A percentile compares a stretch with the other conserved stretches of the same genome.
These are phyloP conservation scores for Ornithoptera priamus DNA, from an alignment of 2,888 invertebrate genomes.

Conservation along the genomic window DNA sequence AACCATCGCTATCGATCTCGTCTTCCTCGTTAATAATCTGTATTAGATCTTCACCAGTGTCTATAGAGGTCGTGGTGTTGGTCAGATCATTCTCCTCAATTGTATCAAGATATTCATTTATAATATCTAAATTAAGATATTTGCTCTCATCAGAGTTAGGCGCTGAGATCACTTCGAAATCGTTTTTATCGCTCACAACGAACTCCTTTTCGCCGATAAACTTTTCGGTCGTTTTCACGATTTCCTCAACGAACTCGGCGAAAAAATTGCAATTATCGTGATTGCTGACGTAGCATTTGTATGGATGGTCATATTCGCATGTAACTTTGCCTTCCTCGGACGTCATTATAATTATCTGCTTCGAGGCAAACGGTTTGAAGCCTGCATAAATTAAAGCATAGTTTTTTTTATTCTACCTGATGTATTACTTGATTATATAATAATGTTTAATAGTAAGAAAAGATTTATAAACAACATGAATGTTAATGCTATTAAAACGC, in stretches of 20 bases:
- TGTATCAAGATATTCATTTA: constrained; percentile 54
- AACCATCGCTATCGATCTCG: constrained; percentile 45
- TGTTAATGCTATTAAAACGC: too few species aligned
- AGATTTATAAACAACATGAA: too few species aligned
- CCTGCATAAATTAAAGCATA: constrained; percentile 42
- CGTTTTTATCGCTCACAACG: constrained; percentile 41
- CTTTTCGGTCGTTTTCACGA: constrained; percentile 57
- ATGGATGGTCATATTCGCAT: constrained; percentile 44
- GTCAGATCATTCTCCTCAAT: constrained; percentile 54
- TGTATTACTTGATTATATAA: too few species aligned
- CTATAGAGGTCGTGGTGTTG: constrained; percentile 40
- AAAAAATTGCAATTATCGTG: constrained; percentile 40
- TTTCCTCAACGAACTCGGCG: constrained; percentile 50
- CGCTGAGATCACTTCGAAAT: constrained; percentile 58
- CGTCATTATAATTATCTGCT: constrained; percentile 60
- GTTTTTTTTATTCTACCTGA: background rate
- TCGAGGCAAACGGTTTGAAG: constrained; percentile 68
- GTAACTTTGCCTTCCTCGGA: constrained; percentile 54
- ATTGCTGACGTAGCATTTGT: constrained; percentile 27
- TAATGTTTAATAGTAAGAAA: too few species aligned
- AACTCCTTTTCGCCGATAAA: constrained; percentile 34
- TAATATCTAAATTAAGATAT: constrained; percentile 34
- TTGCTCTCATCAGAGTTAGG: constrained; percentile 37
- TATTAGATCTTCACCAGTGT: constrained; percentile 41
- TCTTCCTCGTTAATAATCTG: constrained; percentile 42